Conservation (phyloP, 2,888 invertebrate genomes). For the Caenorhabditis sulstoni region DNA sequence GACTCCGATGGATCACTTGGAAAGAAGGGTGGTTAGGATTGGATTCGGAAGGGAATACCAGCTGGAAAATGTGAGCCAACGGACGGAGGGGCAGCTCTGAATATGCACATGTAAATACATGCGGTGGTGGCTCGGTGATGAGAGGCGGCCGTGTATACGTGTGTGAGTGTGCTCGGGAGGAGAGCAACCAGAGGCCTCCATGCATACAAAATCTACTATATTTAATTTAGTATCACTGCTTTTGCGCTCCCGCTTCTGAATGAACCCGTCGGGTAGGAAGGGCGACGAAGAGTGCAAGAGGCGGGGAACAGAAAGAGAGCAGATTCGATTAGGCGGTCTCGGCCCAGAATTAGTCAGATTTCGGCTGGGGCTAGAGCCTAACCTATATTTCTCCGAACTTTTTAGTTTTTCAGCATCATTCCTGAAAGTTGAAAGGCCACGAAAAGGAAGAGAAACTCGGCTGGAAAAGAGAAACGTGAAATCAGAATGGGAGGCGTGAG, state of each 20-base stretch:
- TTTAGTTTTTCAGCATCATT: no score
- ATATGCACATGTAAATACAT: conserved; percentile 54
- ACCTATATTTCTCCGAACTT: no score
- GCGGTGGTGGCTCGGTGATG: conserved; percentile 38
- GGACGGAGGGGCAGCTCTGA: conserved; percentile 6
- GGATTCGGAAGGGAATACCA: conserved; percentile 4
- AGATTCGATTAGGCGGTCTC: conserved; percentile 21
- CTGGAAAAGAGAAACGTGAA: no score
- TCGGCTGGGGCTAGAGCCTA: no score
- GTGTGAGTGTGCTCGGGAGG: conserved; percentile 28
- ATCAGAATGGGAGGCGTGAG: no score
- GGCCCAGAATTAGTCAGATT: no score
- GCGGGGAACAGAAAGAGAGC: conserved; percentile 8
- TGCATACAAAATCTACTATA: conserved; percentile 55
- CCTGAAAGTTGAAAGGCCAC: no score
- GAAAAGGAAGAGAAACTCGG: no score
- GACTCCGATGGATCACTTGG: not conserved
- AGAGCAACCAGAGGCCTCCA: conserved; percentile 49
- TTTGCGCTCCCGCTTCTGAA: not conserved
- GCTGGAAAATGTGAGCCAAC: not conserved
- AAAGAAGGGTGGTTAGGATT: not conserved
- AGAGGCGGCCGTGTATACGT: conserved; percentile 16
- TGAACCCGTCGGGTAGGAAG: conserved; percentile 3
- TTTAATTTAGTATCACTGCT: conserved; percentile 57
- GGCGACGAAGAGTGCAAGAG: not conserved